A percentile compares a stretch with the other conserved stretches of the same genome.
Conservation (phyloP, 2,113 vertebrate species). For the Stercorarius parasiticus region DNA sequence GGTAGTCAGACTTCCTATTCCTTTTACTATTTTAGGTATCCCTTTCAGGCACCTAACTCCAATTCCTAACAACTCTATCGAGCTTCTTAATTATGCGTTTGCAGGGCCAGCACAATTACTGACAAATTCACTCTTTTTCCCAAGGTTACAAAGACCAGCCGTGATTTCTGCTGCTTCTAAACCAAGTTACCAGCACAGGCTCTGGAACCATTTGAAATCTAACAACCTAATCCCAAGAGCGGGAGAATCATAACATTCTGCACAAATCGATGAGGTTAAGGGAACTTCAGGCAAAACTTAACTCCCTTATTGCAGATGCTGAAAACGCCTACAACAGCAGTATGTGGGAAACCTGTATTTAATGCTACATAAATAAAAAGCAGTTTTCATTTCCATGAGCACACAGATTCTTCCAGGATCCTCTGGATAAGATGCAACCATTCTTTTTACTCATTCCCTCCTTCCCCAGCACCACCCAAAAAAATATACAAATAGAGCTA, state of each 20-base stretch:
- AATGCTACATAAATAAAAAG: background rate
- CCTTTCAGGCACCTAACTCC: background rate
- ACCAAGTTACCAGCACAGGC: background rate
- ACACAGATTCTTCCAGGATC: background rate
- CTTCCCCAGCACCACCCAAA: background rate
- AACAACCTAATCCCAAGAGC: background rate
- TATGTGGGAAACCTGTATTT: background rate
- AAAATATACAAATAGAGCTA: conserved; percentile 24
- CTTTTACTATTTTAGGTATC: background rate
- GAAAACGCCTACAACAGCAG: background rate
- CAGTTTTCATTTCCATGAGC: background rate
- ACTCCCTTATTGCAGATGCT: background rate
- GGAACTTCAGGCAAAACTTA: background rate
- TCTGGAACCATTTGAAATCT: background rate
- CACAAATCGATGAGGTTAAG: background rate
- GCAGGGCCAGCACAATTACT: background rate
- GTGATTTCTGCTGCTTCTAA: background rate
- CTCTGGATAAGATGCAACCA: background rate
- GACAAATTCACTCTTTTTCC: background rate
- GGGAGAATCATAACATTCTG: background rate
- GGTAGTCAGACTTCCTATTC: background rate
- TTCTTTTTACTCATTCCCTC: background rate
- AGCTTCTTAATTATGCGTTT: background rate
- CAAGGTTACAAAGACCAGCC: background rate
- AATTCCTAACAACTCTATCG: background rate